A percentile compares a stretch with the other conserved stretches of the same genome.
Evolutionary conservation across 2,797 vertebrate genomes (phyloP).

Genomic region (Epinephelus awoara): DNA sequence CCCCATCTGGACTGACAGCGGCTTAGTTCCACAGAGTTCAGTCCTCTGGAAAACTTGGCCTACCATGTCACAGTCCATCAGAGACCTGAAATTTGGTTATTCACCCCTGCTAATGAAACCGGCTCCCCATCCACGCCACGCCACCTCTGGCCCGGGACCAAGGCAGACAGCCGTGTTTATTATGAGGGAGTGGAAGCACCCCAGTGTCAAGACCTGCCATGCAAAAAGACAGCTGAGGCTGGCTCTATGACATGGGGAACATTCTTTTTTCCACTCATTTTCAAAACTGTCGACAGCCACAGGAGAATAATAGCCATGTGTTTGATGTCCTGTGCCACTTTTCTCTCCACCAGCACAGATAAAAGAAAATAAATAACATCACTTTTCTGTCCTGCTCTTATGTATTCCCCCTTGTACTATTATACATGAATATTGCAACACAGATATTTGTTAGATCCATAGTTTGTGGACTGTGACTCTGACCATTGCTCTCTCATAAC

Average conservation of each 20-base stretch:
- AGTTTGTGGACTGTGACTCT: slow-evolving; percentile 25
- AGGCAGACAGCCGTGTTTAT: slow-evolving; percentile 75
- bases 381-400: slow-evolving; percentile 27
- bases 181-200: slow-evolving; percentile 74
- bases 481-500: slow-evolving; percentile 9
- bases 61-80: slow-evolving; percentile 81
- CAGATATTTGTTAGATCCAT: slow-evolving; percentile 33
- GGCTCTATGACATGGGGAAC: slow-evolving; percentile 54
- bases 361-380: slow-evolving; percentile 54
- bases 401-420: slow-evolving; percentile 27
- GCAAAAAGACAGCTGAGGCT: slow-evolving; percentile 75
- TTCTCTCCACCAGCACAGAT: slow-evolving; percentile 43
- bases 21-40: slow-evolving; percentile 81
- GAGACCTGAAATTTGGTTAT: slow-evolving; percentile 83
- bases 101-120: slow-evolving; percentile 81
- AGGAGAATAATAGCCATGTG: slow-evolving; percentile 70
- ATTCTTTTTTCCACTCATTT: slow-evolving; percentile 78
- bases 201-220: slow-evolving; percentile 67
- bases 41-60: slow-evolving; percentile 70
- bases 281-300: slow-evolving; percentile 63
- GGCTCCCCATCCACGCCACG: slow-evolving; percentile 58
- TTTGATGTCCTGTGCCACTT: slow-evolving; percentile 70
- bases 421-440: slow-evolving; percentile 43
- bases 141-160: slow-evolving; percentile 67
- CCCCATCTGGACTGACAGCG: slow-evolving; percentile 81